phyloP scores from a whole-genome alignment of 1,140 invertebrate species.

The Polyergus mexicanus region DNA sequence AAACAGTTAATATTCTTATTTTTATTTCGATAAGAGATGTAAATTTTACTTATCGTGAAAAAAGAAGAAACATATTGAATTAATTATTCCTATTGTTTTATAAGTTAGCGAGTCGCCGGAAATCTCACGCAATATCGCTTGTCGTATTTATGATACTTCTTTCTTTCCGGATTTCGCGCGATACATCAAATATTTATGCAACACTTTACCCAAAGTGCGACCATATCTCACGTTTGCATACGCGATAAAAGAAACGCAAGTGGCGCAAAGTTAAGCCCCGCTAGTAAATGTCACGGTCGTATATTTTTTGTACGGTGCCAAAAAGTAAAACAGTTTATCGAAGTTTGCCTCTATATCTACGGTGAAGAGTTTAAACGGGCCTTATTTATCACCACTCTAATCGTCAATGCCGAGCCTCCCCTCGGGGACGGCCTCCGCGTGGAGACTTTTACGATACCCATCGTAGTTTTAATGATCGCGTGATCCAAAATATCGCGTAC shows the following conservation, averaged over 20 bases:
- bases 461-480: slow-evolving; percentile 24
- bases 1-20: background rate
- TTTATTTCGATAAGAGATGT: background rate
- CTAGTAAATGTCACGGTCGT: slow-evolving; percentile 5
- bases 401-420: slow-evolving; percentile 15
- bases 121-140: background rate
- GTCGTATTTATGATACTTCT: slow-evolving; percentile 24
- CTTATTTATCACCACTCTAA: slow-evolving; percentile 52
- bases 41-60: background rate
- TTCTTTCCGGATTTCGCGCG: slow-evolving; percentile 43
- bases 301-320: slow-evolving; percentile 17
- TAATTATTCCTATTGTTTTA: slow-evolving; percentile 3
- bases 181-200: slow-evolving; percentile 43
- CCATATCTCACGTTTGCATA: slow-evolving; percentile 27
- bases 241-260: slow-evolving; percentile 28
- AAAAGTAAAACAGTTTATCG: slow-evolving; percentile 29
- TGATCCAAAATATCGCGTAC: slow-evolving; percentile 9
- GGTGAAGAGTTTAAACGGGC: slow-evolving; percentile 32
- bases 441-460: background rate
- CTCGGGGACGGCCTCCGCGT: background rate
- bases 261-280: background rate
- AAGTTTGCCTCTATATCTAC: slow-evolving; percentile 26
- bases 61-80: background rate
- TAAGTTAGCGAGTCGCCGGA: background rate
- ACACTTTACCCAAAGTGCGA: slow-evolving; percentile 14